Base-by-base conservation (phyloP, 1,140 invertebrate genomes). In the Cylas formicarius region DNA sequence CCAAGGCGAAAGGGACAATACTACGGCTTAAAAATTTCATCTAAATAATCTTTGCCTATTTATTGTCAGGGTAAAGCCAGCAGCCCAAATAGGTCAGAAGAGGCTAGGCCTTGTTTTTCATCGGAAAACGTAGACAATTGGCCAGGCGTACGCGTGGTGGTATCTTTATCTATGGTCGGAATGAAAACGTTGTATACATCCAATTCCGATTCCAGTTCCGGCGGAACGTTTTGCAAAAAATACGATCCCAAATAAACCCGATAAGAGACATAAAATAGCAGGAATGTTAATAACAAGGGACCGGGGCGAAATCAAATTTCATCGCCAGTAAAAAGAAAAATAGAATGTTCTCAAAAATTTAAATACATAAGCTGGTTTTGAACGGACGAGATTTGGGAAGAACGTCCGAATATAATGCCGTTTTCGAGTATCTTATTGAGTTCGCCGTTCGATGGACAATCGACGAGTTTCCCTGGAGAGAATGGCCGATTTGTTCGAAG, bases 311-410 rank as follows among this genome's bases (percentile, higher is more conserved):
- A 33, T 43, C 36, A 48, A 48, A 42, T 39, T 40, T 48, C 37
- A 39, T 42, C 37, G 46, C 27, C 39, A 42, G 46, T 43, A 43
- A 42, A 48, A 37, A 31, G 46, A 48, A 48, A 48, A 40, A 48
- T 48, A 43, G 40, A 29, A 43, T 23, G 24, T 34, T 48, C 46
- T 42, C n/a, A 41, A 29, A 48, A 48, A 48, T 48, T 48, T 48
- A 48, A 48, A 48, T 48, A 48, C 42, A 48, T 48, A 48, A 48
- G 38, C 40, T 29, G 40, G 20, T 34, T 48, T 47, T 48, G 45
- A 39, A 35, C 21, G 45, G 24, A 24, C 31, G 45, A 17, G n/a
- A n/a, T n/a, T n/a, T n/a, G n/a, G n/a, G n/a, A n/a, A n/a, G n/a
- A n/a, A n/a, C n/a, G 29, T 26, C 6, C 24, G 29, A 48, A 35